Evolutionary conservation across 2,797 vertebrate species (phyloP).

Genomic region (Muraenolepis orangiensis): DNA sequence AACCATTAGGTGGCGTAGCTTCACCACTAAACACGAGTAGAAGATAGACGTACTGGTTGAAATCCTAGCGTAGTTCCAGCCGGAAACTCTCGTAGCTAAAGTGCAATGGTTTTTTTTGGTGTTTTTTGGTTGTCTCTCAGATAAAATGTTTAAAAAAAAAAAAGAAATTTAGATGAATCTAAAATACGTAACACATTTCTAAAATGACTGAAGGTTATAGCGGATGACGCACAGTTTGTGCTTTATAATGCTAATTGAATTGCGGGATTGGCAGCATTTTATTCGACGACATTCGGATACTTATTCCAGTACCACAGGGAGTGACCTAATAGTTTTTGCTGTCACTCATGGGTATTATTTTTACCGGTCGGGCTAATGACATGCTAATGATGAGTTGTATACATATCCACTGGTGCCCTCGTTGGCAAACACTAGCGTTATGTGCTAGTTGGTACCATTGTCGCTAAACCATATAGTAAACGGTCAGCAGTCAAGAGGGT

Average conservation of each 20-base stretch:
- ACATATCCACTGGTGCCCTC: slow-evolving; percentile 20
- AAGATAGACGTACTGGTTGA: background rate
- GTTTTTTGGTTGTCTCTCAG: background rate
- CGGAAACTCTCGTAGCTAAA: background rate
- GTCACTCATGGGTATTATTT: background rate
- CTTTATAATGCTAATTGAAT: background rate
- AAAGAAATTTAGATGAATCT: background rate
- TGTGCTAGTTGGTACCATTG: background rate
- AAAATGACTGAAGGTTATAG: background rate
- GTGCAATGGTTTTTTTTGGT: background rate
- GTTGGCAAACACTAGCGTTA: background rate
- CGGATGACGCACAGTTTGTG: background rate
- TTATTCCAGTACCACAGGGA: background rate
- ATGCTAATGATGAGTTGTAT: slow-evolving; percentile 17
- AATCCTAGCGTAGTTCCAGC: background rate
- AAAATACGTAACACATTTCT: background rate
- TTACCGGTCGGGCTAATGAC: background rate
- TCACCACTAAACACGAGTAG: background rate
- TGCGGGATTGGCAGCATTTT: background rate
- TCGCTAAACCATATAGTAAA: background rate
- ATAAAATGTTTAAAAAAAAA: background rate
- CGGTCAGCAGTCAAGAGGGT: background rate
- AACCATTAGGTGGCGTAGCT: background rate
- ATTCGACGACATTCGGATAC: background rate
- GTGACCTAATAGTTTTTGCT: background rate